These are phyloP conservation scores for Ommatoiulus sabulosus DNA, from an alignment of 2,888 invertebrate species.

Conservation along the genomic window DNA sequence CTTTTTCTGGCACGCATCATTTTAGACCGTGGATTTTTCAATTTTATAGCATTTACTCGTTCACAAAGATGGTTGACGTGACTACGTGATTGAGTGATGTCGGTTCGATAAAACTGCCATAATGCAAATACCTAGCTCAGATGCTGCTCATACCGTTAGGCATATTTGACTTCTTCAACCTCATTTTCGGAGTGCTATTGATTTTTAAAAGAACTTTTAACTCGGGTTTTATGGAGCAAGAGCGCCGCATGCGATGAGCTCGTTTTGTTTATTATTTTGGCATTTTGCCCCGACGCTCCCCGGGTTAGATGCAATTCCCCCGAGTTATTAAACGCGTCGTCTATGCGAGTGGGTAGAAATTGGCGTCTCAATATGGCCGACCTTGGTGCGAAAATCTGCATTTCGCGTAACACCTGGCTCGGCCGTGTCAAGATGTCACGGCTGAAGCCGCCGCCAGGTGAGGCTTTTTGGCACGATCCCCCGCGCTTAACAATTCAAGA, in stretches of 20 bases:
- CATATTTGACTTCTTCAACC: neutral
- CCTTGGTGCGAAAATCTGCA: slow-evolving; percentile 8
- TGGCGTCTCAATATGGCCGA: neutral
- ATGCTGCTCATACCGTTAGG: neutral
- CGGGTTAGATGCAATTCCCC: neutral
- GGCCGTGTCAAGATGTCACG: neutral
- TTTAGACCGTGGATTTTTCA: no score
- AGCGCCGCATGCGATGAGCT: neutral
- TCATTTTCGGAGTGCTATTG: neutral
- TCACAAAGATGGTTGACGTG: neutral
- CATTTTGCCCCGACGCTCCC: slow-evolving; percentile 26
- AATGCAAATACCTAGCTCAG: no score
- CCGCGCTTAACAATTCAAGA: neutral
- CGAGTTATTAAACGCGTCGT: neutral
- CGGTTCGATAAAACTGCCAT: no score
- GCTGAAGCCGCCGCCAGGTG: neutral
- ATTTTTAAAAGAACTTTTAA: neutral
- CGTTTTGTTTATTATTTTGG: slow-evolving; percentile 20
- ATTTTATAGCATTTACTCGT: no score
- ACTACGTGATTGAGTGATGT: neutral
- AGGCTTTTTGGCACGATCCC: neutral
- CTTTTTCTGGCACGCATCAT: no score
- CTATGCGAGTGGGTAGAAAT: neutral
- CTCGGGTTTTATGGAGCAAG: neutral
- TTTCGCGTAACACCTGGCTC: neutral